Evolutionary conservation across 2,888 invertebrate genomes (phyloP), one percentile per base, ranked within the genome.

Genomic region (Mellilla xanthometata): DNA sequence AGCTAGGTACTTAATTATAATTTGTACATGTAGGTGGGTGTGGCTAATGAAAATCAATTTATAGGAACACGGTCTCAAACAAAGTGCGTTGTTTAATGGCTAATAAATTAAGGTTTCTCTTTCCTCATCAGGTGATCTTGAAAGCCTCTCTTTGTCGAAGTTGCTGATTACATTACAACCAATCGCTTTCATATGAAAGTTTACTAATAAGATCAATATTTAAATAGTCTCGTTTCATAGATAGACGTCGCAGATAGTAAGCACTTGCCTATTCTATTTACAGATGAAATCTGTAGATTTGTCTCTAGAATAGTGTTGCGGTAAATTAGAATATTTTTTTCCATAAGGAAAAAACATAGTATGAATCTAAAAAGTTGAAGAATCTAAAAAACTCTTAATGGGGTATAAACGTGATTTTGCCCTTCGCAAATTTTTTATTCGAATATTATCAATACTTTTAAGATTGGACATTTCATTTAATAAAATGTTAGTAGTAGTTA

Each of bases 21-120:
- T 52, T 38, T 39, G 34, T 45, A 40, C 49, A 39, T 30, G 34
- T 39, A 28, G 11, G 43, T 46, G 38, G 49, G 54, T 47, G 44
- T 30, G 52, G 54, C 29, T 56, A 53, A 52, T 53, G 47, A 54
- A 61, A 64, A 62, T 64, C 52, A 64, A 72, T 72, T 19, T 67
- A 66, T 62, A 49, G 30, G 49, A 54, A 62, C 58, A 58, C 44
- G 44, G 42, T 47, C 52, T 56, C 64, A 58, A 56, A 44, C 30
- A 29, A 33, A 29, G 11, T 39, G 26, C 31, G 26, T 35, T 46
- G n/a, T 44, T 28, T 9, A 48, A 55, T 22, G 43, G 35, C 26
- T 23, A 12, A 11, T 22, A 28, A 43, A 39, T 53, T 38, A 49
- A 51, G 43, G 40, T 46, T 51, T 53, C 30, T 45, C 34, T 39